Evolutionary conservation across 2,888 invertebrate genomes (phyloP).

Genomic region (Patella caerulea): DNA sequence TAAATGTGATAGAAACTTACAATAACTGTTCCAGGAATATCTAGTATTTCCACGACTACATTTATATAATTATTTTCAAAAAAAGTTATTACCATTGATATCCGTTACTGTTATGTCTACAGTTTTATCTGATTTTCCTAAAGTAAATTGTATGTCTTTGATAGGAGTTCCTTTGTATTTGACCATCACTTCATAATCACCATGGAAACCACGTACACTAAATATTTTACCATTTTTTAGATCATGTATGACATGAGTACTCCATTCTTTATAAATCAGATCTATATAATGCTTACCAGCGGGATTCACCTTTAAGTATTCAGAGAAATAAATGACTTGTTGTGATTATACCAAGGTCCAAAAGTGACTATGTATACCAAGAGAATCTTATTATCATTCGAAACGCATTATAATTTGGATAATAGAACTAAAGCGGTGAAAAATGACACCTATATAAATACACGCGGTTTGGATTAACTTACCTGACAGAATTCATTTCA

Average conservation of each 20-base stretch:
- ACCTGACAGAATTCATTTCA: no score
- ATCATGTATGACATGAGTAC: conserved; percentile 34
- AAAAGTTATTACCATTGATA: conserved; percentile 25
- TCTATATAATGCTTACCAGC: conserved; percentile 44
- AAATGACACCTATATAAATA: no score
- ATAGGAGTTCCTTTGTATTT: conserved; percentile 34
- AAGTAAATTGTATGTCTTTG: conserved; percentile 25
- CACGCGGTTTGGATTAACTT: no score
- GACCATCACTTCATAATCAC: conserved; percentile 43
- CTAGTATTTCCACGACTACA: no score
- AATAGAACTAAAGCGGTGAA: no score
- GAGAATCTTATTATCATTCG: no score
- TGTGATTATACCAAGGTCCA: no score
- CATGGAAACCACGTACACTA: conserved; percentile 44
- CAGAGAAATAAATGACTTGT: no score
- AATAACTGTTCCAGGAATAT: background rate
- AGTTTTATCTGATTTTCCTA: conserved; percentile 26
- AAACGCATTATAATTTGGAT: no score
- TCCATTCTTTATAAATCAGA: conserved; percentile 45
- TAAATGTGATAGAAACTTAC: conserved; percentile 4
- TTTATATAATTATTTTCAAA: background rate
- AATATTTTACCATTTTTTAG: conserved; percentile 23
- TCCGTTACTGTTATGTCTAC: conserved; percentile 31
- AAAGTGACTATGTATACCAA: no score
- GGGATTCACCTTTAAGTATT: conserved; percentile 37